Conservation (phyloP, 1,140 invertebrate genomes). For the Bicyclus anynana region DNA sequence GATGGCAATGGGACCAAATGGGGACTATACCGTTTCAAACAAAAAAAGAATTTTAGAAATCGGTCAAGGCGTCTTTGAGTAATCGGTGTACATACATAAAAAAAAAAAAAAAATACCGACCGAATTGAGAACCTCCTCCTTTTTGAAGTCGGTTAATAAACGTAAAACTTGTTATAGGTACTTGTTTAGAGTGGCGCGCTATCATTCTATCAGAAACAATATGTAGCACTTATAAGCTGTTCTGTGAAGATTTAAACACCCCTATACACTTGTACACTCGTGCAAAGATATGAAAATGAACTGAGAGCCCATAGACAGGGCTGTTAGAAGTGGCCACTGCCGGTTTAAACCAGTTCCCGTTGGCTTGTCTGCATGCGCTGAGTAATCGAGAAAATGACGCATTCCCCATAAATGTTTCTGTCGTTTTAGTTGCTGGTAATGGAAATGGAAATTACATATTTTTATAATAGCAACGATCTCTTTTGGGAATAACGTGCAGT, state of each 20-base stretch:
- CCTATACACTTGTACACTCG: too few species aligned
- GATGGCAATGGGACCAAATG: too few species aligned
- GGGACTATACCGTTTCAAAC: too few species aligned
- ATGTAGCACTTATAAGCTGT: background rate
- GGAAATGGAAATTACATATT: conserved; percentile 11
- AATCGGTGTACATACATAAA: too few species aligned
- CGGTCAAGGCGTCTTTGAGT: too few species aligned
- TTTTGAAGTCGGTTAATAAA: too few species aligned
- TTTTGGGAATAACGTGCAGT: background rate
- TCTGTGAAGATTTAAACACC: background rate
- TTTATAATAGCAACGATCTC: background rate
- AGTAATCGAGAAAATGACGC: conserved; percentile 25
- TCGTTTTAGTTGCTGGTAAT: conserved; percentile 11
- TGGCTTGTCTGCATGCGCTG: conserved; percentile 6
- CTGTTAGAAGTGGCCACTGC: background rate
- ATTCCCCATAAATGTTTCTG: conserved; percentile 17
- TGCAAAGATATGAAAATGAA: conserved; percentile 2
- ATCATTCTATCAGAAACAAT: background rate
- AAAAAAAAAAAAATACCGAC: too few species aligned
- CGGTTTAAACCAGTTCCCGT: conserved; percentile 18
- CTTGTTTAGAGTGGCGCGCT: too few species aligned
- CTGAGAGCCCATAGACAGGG: background rate
- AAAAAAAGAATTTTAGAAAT: too few species aligned
- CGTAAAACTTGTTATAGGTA: too few species aligned
- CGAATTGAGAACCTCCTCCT: too few species aligned